Base-by-base conservation (phyloP, 2,888 invertebrate species). In the Xylota sylvarum region DNA sequence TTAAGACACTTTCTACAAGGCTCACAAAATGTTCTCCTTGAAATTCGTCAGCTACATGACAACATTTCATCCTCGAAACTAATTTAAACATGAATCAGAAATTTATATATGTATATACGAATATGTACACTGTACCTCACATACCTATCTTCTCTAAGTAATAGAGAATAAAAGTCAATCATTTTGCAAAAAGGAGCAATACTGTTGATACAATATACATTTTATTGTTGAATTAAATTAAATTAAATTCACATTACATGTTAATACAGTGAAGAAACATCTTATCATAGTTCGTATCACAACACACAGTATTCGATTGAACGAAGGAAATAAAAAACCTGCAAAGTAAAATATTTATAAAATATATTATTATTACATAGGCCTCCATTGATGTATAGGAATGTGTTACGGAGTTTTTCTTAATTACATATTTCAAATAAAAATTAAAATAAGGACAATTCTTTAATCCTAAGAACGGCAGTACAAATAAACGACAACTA, bases 241-340 rank as follows among this genome's bases (percentile, higher is more conserved):
- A 62, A 77, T 78, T 70, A 35, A 69, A 56, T 58, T 67, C 19
- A 72, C 70, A 79, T 60, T 69, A 64, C 55, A 50, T 73, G 48
- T 80, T 14, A 80, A 73, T 65, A 80, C 65, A 80, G 65, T 65
- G 65, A 73, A 73, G 64, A 80, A 80, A 80, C 65, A 72, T 72
- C 58, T 65, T 73, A 80, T 80, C 48, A 50, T 65, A 73, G 46
- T 73, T 80, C 65, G 50, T 80, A 80, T 80, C 80, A 80, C 80
- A 80, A 80, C 80, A 80, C 80, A 80, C 65, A 80, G 73, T 80
- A 80, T 65, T 80, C 65, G 73, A 65, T 43, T 58, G 35, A 79
- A 62, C 62, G 50, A 73, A 60, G 35, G 32, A 72, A 72, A 73
- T 65, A 58, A 65, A 79, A 80, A 58, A 50, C 27, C 55, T 58